Evolutionary conservation across 2,888 invertebrate genomes (phyloP).

Genomic region (Chrysina gloriosa): DNA sequence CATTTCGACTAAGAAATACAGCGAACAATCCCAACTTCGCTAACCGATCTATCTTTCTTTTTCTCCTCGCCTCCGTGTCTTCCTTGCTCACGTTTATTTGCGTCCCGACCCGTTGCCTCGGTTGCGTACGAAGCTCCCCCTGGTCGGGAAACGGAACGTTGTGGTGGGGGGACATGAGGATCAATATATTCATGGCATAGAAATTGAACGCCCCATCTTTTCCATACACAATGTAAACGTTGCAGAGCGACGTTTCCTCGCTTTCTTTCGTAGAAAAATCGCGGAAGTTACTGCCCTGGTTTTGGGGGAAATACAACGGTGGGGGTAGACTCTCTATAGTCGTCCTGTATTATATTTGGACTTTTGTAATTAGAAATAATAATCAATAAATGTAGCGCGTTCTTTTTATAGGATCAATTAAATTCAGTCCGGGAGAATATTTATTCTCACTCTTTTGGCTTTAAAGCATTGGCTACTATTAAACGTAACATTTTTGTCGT

Average conservation of each 20-base stretch:
- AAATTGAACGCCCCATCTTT: not conserved
- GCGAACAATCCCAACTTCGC: not conserved
- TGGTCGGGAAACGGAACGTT: not conserved
- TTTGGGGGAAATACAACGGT: not conserved
- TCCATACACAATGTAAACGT: not conserved
- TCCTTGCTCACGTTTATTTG: not conserved
- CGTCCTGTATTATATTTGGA: not conserved
- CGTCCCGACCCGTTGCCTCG: constrained; percentile 1
- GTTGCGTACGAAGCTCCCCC: constrained; percentile 29
- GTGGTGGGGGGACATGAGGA: constrained; percentile 12
- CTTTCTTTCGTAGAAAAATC: not conserved
- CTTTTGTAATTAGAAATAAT: not conserved
- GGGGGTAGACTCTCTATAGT: not conserved
- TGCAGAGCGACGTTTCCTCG: not conserved
- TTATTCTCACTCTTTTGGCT: too few relatives aligned
- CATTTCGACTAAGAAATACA: not conserved
- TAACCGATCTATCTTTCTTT: not conserved
- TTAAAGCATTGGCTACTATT: too few relatives aligned
- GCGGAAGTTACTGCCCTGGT: not conserved
- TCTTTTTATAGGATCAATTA: too few relatives aligned
- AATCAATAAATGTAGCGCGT: not conserved
- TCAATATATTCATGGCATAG: constrained; percentile 29
- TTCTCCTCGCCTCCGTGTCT: not conserved
- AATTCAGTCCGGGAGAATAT: too few relatives aligned
- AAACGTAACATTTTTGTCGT: too few relatives aligned